Base-by-base conservation (phyloP, 2,888 invertebrate species). In the Drosophila emarginata region DNA sequence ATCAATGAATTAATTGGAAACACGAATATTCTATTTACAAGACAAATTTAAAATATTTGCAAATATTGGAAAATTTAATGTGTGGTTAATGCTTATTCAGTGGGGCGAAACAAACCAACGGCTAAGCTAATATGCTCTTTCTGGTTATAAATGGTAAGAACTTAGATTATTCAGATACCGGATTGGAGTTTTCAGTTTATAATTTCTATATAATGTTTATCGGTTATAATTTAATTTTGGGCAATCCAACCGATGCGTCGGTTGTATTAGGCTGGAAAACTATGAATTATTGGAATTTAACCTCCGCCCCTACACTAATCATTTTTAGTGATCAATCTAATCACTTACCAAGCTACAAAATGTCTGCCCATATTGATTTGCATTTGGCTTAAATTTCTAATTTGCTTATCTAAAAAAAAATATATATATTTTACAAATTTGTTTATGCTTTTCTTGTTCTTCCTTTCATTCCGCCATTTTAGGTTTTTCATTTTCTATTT, bases 401-500 rank as follows among this genome's bases (percentile, higher is more conserved):
- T 40, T 32, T 15, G 12, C 21, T 57, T 21, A 21, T 39, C 15
- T 23, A 39, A 21, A 57, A 39, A 18, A 21, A 39, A 21, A 18
- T 37, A 57, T 21, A 37, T 28, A 21, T 39, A 32, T 57, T 7
- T 57, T 52, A 52, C 52, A 28, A 26, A 28, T 52, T 26, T 52
- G 52, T 52, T 26, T 52, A 52, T 52, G 52, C 28, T 26, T 11
- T 26, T 52, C 3, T 52, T 52, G 1, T 32, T 32, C 32, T 32
- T 52, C 1, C 4, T 15, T 45, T 18, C 45, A 45, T 18, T 45
- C 18, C 1, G 18, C 18, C 18, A 3, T 45, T 11, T 45, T 11
- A 14, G 9, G 11, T 45, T 18, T 45, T 45, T 18, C 45, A 18
- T 45, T 45, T 45, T 45, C 69, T 45, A 56, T 21, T 11, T 56